A percentile compares a stretch with the other conserved stretches of the same genome.
phyloP scores from a whole-genome alignment of 2,797 vertebrate genomes.

The Loriculus beryllinus region DNA sequence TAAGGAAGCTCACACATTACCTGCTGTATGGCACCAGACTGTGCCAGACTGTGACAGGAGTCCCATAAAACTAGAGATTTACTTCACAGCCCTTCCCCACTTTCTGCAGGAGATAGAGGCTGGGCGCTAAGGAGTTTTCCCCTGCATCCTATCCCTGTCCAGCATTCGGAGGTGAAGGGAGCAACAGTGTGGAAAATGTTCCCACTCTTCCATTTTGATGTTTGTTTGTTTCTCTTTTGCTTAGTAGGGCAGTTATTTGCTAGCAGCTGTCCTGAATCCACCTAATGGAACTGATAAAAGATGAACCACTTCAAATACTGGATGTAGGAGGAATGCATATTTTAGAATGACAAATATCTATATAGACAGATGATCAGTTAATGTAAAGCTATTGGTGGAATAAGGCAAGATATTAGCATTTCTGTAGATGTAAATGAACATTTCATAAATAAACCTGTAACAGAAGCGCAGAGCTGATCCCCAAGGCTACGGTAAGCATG shows the following conservation, averaged over 20 bases:
- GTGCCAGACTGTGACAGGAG: background rate
- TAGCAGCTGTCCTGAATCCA: background rate
- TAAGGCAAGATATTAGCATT: background rate
- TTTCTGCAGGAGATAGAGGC: background rate
- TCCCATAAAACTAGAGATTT: background rate
- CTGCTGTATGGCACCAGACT: background rate
- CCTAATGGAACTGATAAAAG: background rate
- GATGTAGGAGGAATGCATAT: background rate
- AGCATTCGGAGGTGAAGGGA: background rate
- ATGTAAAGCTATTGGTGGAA: background rate
- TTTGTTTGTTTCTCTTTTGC: background rate
- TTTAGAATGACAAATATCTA: background rate
- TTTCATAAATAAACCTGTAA: background rate
- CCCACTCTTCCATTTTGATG: background rate
- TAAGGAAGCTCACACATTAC: background rate
- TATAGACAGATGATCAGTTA: background rate
- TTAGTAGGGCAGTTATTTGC: background rate
- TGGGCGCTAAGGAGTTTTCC: background rate
- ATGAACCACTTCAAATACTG: background rate
- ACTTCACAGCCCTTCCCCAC: background rate
- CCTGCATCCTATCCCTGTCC: background rate
- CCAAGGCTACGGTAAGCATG: background rate
- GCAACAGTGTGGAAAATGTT: background rate
- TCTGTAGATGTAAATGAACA: background rate
- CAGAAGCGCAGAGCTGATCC: background rate